phyloP scores from a whole-genome alignment of 2,797 vertebrate genomes.

The Smutsia gigantea region DNA sequence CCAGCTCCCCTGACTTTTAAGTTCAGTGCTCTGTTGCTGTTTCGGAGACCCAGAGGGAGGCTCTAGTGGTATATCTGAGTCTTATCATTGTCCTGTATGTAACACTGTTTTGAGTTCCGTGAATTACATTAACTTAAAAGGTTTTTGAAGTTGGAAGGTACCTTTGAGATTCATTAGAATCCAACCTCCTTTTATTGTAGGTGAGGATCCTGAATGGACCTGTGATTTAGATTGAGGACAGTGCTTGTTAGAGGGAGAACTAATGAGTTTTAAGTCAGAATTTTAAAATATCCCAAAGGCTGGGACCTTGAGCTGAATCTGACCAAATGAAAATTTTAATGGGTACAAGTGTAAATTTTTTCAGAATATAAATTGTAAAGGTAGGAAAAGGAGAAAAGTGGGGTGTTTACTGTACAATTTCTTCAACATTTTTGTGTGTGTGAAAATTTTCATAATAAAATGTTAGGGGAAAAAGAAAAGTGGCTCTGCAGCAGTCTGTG shows the following conservation, averaged over 20 bases:
- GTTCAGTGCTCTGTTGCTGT: background rate
- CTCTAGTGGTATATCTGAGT: background rate
- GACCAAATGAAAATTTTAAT: background rate
- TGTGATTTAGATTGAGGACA: background rate
- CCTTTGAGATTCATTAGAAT: background rate
- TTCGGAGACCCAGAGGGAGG: background rate
- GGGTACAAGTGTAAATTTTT: background rate
- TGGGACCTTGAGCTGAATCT: background rate
- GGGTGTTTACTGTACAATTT: background rate
- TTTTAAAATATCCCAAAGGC: background rate
- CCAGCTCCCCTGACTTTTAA: background rate
- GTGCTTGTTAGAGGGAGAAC: background rate
- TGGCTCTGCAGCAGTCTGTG: background rate
- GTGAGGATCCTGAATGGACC: background rate
- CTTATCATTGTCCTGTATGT: background rate
- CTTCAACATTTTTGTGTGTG: background rate
- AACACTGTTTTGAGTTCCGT: background rate
- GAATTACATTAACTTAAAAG: background rate
- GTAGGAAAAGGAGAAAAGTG: background rate
- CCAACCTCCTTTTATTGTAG: background rate
- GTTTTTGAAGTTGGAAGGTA: background rate
- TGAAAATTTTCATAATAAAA: background rate
- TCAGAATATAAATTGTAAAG: background rate
- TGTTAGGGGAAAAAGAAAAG: background rate
- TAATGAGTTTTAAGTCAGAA: background rate